Conservation (phyloP, 1,140 invertebrate genomes). For the Dinoponera quadriceps region DNA sequence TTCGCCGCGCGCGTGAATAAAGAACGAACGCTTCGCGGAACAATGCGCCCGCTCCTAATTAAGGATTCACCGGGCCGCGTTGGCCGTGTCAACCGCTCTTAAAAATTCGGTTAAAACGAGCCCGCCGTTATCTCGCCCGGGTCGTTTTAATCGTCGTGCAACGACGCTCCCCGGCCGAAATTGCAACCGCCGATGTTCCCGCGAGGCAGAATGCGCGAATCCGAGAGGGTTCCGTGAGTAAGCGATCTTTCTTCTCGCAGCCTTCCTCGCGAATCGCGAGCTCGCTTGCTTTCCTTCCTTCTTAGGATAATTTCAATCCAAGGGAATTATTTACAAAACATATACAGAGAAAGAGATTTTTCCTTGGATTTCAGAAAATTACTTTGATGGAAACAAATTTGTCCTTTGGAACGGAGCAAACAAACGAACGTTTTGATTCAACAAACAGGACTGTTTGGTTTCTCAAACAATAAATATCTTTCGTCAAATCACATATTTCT, state of each 20-base stretch:
- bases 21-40: constrained; percentile 12
- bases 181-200: neutral
- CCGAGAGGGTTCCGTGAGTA: neutral
- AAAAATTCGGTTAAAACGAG: constrained; percentile 35
- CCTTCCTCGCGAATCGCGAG: neutral
- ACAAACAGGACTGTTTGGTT: too few species aligned
- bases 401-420: too few species aligned
- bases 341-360: too few species aligned
- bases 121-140: constrained; percentile 1
- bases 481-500: too few species aligned
- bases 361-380: too few species aligned
- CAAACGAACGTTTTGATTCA: too few species aligned
- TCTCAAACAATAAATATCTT: too few species aligned
- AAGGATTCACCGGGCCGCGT: constrained; percentile 4
- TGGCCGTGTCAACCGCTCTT: neutral
- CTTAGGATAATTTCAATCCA: too few species aligned
- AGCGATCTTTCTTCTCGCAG: neutral
- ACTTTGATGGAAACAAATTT: too few species aligned
- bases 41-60: constrained; percentile 33
- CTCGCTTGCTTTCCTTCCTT: too few species aligned
- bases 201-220: neutral
- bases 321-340: too few species aligned
- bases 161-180: neutral
- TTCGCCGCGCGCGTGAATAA: constrained; percentile 32
- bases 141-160: constrained; percentile 11